Conservation (phyloP, 2,113 vertebrate genomes). For the Hirundichthys speculiger region DNA sequence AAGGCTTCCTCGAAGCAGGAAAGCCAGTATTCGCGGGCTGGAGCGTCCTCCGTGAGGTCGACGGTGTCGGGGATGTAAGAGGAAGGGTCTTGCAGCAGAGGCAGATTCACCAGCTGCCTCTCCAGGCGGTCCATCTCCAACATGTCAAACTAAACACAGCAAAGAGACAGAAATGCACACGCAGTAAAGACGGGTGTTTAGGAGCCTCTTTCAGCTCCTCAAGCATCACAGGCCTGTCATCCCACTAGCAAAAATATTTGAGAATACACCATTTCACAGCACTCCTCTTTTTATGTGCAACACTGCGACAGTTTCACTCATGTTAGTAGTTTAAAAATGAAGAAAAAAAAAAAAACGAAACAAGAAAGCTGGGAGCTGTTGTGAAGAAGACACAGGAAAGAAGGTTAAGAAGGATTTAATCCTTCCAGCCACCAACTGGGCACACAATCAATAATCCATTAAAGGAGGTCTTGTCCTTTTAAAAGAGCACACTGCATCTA, state of each 20-base stretch:
- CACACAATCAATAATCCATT: conserved; percentile 36
- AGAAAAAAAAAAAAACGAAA: too few species aligned
- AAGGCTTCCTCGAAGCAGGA: conserved; percentile 96
- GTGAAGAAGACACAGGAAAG: neutral
- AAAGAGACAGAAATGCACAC: neutral
- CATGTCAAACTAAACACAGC: conserved; percentile 90
- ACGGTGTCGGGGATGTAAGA: conserved; percentile 96
- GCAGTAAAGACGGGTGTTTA: too few species aligned
- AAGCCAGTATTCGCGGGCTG: conserved; percentile 96
- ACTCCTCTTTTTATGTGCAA: neutral
- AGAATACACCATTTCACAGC: neutral
- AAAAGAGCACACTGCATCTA: too few species aligned
- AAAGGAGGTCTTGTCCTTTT: conserved; percentile 4
- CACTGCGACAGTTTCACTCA: neutral
- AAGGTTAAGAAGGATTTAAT: conserved; percentile 17
- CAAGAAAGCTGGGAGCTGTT: neutral
- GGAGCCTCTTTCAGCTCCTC: neutral
- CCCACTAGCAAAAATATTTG: neutral
- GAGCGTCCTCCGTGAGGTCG: conserved; percentile 92
- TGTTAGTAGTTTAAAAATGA: conserved; percentile 6
- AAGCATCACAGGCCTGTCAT: neutral
- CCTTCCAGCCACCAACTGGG: conserved; percentile 2
- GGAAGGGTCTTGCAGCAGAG: conserved; percentile 90
- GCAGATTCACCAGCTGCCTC: conserved; percentile 91
- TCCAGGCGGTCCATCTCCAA: conserved; percentile 98